These are phyloP conservation scores for Prunella himalayana DNA, from an alignment of 2,113 vertebrate genomes.

Conservation along the genomic window DNA sequence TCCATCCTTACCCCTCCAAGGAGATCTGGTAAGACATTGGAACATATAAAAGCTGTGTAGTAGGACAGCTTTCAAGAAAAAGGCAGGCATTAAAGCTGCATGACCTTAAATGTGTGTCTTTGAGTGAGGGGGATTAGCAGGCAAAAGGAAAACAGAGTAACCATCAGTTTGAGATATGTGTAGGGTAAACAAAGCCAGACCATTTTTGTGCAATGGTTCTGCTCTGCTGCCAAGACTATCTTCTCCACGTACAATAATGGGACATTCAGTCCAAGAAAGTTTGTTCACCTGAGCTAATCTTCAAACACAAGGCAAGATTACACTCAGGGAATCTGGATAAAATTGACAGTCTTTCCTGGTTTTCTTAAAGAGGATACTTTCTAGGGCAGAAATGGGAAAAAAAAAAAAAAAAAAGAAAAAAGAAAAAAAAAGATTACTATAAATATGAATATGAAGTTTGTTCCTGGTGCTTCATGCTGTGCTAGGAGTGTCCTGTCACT, in stretches of 20 bases:
- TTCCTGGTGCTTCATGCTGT: background rate
- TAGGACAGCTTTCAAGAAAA: background rate
- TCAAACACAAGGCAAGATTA: background rate
- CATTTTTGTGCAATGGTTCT: background rate
- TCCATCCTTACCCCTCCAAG: background rate
- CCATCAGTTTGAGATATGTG: background rate
- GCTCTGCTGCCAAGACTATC: background rate
- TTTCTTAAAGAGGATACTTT: background rate
- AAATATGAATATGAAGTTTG: background rate
- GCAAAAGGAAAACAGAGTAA: background rate
- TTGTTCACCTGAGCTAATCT: background rate
- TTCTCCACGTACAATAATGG: background rate
- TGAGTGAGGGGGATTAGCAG: background rate
- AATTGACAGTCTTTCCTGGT: background rate
- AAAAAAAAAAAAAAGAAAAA: no score
- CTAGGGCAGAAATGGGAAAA: background rate
- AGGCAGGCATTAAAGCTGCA: background rate
- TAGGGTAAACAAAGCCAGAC: background rate
- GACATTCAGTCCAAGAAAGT: background rate
- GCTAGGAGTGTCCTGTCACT: background rate
- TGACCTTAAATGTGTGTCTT: background rate
- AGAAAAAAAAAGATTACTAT: background rate
- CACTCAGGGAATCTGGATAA: background rate
- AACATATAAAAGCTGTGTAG: background rate
- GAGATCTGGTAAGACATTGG: background rate